Evolutionary conservation across 2,113 vertebrate species (phyloP).

Genomic region (Pseudorasbora parva): DNA sequence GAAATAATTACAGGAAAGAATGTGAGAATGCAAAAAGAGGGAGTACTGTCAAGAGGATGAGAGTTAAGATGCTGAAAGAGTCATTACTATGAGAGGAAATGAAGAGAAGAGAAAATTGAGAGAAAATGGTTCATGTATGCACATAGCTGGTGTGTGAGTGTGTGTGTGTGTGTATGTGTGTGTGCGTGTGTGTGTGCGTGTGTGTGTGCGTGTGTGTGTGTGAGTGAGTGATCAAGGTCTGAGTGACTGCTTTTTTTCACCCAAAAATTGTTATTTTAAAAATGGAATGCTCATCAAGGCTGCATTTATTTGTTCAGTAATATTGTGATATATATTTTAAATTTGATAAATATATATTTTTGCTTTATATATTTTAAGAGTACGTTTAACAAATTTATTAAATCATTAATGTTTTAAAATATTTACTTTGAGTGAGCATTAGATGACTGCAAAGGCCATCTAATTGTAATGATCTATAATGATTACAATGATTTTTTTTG

Average conservation of each 20-base stretch:
- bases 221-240: neutral
- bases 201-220: too few relatives aligned
- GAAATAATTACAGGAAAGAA: conserved; percentile 39
- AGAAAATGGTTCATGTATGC: conserved; percentile 12
- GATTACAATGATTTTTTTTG: neutral
- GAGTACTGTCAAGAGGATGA: neutral
- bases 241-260: neutral
- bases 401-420: neutral
- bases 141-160: neutral
- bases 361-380: too few relatives aligned
- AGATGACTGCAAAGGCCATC: neutral
- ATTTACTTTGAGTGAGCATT: neutral
- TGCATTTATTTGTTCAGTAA: too few relatives aligned
- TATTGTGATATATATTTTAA: too few relatives aligned
- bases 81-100: conserved; percentile 8
- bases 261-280: too few relatives aligned
- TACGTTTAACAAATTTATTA: neutral
- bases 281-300: too few relatives aligned
- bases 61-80: neutral
- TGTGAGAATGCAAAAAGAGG: neutral
- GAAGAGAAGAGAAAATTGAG: neutral
- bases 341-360: too few relatives aligned
- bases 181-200: too few relatives aligned
- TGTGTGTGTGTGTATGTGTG: too few relatives aligned
- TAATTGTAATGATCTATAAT: neutral